A percentile compares a stretch with the other conserved stretches of the same genome.
Evolutionary conservation across 2,888 invertebrate species (phyloP).

Genomic region (Morinoia aosen): DNA sequence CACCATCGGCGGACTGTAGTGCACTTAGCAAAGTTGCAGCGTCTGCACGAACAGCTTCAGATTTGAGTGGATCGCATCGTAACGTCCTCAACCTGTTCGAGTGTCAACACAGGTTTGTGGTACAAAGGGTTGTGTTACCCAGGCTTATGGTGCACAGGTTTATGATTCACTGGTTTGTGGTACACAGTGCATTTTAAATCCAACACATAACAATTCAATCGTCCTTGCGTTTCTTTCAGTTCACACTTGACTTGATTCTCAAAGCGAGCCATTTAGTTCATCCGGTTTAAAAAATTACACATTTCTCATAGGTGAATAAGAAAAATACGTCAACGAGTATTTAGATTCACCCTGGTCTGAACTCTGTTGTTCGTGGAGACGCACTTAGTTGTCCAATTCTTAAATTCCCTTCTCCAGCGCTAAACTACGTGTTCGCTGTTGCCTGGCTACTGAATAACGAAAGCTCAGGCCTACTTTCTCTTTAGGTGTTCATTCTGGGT

Average conservation of each 20-base stretch:
- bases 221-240: background rate
- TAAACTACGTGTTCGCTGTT: slow-evolving; percentile 3
- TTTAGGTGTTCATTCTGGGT: background rate
- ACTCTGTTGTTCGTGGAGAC: background rate
- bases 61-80: background rate
- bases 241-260: background rate
- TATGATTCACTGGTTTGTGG: background rate
- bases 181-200: background rate
- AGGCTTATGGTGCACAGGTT: no score
- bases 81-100: background rate
- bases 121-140: no score
- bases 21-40: background rate
- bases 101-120: background rate
- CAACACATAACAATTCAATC: background rate
- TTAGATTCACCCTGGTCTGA: background rate
- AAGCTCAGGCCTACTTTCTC: background rate
- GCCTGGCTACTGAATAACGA: background rate
- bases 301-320: no score
- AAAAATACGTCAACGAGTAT: background rate
- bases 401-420: slow-evolving; percentile 9
- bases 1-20: slow-evolving; percentile 33
- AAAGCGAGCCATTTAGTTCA: no score
- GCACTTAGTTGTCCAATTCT: background rate
- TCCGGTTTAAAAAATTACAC: no score
- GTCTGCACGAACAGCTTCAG: background rate